Base-by-base conservation (phyloP, 1,140 invertebrate genomes). In the Colletes gigas region DNA sequence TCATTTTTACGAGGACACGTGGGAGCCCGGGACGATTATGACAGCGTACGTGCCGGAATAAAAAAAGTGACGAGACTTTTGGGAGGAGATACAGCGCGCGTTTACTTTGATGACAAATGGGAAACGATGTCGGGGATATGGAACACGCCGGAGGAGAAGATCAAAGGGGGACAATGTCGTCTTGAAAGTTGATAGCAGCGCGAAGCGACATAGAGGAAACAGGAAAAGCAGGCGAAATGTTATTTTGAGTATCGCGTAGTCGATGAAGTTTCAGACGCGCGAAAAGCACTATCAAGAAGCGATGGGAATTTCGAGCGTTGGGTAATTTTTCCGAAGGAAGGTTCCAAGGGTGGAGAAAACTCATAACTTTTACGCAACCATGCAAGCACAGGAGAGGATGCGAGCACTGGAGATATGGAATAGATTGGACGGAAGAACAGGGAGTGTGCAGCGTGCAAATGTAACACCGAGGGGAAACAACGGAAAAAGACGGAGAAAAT, bases 401-500 rank as follows among this genome's bases (percentile, higher is more conserved):
- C 15, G 3, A n/a, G 74, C 19, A 50, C 9, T 30, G 3, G 75
- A 21, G 60, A 74, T 65, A 81, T 76, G 59, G 41, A 47, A 60
- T 73, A 52, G 50, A 62, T 68, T 62, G 72, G 54, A 60, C 21
- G 54, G 55, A 52, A 62, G 21, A 60, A 44, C 54, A 41, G 63
- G 57, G 15, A 17, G 57, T 21, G 76, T 68, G 12, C 30, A 54
- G 12, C 8, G 19, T 17, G 70, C 19, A 68, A 77, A 63, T 50
- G 62, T 71, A 14, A 30, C 21, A 21, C 39, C 21, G 65, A 76
- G 57, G 75, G 44, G 47, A 62, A 76, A 81, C 57, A 68, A 69
- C 15, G 30, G 30, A 52, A 50, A 76, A 68, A 47, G 55, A 72
- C 50, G 19, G 14, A 44, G 57, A 21, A 14, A 30, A 54, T 69